Percentiles rank a stretch among this genome's conserved stretches.
phyloP scores from a whole-genome alignment of 2,888 invertebrate genomes.

The Limnephilus rhombicus region DNA sequence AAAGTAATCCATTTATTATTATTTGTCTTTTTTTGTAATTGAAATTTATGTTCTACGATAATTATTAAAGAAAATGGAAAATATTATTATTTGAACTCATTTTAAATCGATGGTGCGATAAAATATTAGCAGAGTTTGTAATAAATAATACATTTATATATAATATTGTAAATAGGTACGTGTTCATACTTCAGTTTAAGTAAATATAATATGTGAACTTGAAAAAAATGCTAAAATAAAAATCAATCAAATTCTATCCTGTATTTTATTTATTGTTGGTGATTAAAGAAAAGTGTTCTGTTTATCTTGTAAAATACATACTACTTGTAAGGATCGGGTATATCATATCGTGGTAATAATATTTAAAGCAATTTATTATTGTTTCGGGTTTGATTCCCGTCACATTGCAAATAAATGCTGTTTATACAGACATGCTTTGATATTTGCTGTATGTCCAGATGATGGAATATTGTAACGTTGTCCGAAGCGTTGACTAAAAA shows the following conservation, averaged over 20 bases:
- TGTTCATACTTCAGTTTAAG: constrained; percentile 65
- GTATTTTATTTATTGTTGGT: constrained; percentile 47
- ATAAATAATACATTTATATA: constrained; percentile 53
- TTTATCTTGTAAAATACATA: no score
- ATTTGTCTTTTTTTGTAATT: constrained; percentile 39
- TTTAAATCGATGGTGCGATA: constrained; percentile 62
- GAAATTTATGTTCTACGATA: constrained; percentile 36
- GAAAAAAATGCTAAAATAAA: constrained; percentile 63
- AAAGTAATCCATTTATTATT: background rate
- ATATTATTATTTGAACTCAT: constrained; percentile 45
- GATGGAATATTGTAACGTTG: no score
- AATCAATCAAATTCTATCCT: constrained; percentile 56
- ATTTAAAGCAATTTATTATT: no score
- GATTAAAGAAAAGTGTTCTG: no score
- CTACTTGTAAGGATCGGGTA: no score
- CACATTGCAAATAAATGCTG: no score
- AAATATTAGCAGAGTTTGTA: constrained; percentile 56
- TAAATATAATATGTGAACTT: constrained; percentile 63
- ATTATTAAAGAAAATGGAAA: constrained; percentile 26
- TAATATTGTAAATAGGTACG: constrained; percentile 63
- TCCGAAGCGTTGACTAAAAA: no score
- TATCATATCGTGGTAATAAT: no score
- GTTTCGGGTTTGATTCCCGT: no score
- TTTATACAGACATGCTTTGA: no score
- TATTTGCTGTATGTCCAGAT: no score